Conservation (phyloP, 64 coral and sea anemone genomes). For the Stichodactyla helianthus region DNA sequence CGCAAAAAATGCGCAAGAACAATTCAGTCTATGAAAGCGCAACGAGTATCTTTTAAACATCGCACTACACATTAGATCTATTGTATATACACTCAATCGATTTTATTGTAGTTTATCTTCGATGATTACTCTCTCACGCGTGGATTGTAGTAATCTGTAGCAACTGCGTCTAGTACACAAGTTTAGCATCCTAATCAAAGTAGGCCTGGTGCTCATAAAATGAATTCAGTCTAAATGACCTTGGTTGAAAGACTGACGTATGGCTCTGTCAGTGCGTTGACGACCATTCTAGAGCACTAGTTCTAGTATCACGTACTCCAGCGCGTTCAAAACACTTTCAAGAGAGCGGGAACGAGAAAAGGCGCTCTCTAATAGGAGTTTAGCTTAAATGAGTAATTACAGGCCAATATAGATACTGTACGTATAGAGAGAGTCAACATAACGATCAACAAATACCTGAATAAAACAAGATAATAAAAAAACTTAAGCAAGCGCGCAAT, state of each 20-base stretch:
- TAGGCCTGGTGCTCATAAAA: not conserved
- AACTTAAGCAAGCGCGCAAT: not conserved
- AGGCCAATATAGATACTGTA: not conserved
- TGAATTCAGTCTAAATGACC: not conserved
- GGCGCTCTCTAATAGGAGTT: not conserved
- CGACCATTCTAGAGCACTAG: no score
- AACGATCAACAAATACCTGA: not conserved
- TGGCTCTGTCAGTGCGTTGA: no score
- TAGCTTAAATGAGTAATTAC: not conserved
- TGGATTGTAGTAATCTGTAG: not conserved
- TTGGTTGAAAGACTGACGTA: not conserved
- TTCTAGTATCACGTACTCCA: not conserved
- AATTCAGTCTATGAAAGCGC: not conserved
- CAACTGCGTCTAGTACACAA: not conserved
- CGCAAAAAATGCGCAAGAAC: not conserved
- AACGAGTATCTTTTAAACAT: not conserved
- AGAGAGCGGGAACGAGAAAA: not conserved
- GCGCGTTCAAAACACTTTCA: not conserved
- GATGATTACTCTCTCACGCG: constrained; percentile 1
- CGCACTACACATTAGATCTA: not conserved
- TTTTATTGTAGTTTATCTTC: not conserved
- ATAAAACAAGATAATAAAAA: not conserved
- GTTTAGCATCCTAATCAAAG: not conserved
- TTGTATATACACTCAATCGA: not conserved
- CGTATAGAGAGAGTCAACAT: not conserved